A percentile compares a stretch with the other conserved stretches of the same genome.
Evolutionary conservation across 2,797 vertebrate genomes (phyloP).

Genomic region (Tolypeutes matacus): DNA sequence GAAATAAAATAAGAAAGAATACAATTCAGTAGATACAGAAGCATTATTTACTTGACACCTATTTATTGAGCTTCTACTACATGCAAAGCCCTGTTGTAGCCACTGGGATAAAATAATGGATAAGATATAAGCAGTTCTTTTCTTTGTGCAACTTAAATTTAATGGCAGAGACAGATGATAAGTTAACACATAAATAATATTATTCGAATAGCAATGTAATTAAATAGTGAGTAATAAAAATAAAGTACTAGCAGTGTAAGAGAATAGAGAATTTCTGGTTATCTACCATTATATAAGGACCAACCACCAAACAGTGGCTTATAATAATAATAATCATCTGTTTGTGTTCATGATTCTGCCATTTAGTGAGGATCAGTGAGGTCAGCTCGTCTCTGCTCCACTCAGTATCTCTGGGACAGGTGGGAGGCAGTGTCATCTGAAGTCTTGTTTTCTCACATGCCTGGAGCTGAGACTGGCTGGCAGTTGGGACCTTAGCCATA

Average conservation of each 20-base stretch:
- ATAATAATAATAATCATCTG: not conserved
- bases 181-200: slow-evolving; percentile 28
- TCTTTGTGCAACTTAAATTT: not conserved
- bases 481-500: not conserved
- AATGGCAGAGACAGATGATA: not conserved
- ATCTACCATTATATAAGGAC: not conserved
- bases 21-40: not conserved
- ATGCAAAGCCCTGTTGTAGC: not conserved
- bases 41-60: not conserved
- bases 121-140: not conserved
- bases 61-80: not conserved
- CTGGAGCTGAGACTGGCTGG: not conserved
- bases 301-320: not conserved
- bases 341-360: not conserved
- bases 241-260: not conserved
- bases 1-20: not conserved
- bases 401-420: not conserved
- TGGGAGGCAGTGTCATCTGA: accelerated
- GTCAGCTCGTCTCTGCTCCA: too few species aligned
- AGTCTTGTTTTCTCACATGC: not conserved
- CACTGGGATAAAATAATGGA: not conserved
- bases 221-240: not conserved
- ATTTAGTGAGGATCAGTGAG: not conserved
- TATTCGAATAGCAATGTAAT: not conserved
- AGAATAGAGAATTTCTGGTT: not conserved